Evolutionary conservation across 92 coral and sea anemone species (phyloP), one percentile per base, ranked within the genome.

Genomic region (Porites evermanni): DNA sequence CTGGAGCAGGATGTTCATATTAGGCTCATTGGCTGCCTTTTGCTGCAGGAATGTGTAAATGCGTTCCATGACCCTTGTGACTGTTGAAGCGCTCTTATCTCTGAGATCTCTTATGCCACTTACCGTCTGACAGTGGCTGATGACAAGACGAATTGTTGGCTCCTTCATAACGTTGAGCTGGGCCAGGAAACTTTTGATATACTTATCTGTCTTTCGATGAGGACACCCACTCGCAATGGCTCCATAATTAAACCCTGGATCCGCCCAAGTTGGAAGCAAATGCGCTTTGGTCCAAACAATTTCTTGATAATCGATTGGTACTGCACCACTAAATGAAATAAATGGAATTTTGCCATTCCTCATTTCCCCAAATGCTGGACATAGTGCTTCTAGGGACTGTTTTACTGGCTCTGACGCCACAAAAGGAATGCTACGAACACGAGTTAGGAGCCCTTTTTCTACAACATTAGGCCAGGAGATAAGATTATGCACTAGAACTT

Each of bases 281-380:
- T 52, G 77, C 63, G 89, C 80, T 74, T 72, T 88, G 1, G 94
- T 93, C 97, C 97, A 93, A 59, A 88, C 69, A 17, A 93, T 59
- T 7, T 32, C 54, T 23, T 64, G 12, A 24, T 86, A 71, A 0
- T 63, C 81, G 0, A 84, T n/a, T n/a, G n/a, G 59, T 64, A 91
- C 79, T 52, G 94, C 72, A 1, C 85, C 91, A 12, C 54, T 82
- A 77, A 91, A 94, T 17, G 81, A 78, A 21, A 94, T 53, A 20
- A 64, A 94, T 6, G 93, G 82, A 53, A 56, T 74, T 13, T 70
- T 64, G 3, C 83, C 82, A 52, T 54, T 67, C 13, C 61, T 23
- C 56, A 18, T 70, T 66, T 64, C n/a, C 4, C 88, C 84, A 74
- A 59, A 86, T 12, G 80, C 93, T 26, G 58, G 64, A 63, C 77